Evolutionary conservation across 2,888 invertebrate genomes (phyloP), one percentile per base, ranked within the genome.

Genomic region (Sinopyrophorus schimmeli): DNA sequence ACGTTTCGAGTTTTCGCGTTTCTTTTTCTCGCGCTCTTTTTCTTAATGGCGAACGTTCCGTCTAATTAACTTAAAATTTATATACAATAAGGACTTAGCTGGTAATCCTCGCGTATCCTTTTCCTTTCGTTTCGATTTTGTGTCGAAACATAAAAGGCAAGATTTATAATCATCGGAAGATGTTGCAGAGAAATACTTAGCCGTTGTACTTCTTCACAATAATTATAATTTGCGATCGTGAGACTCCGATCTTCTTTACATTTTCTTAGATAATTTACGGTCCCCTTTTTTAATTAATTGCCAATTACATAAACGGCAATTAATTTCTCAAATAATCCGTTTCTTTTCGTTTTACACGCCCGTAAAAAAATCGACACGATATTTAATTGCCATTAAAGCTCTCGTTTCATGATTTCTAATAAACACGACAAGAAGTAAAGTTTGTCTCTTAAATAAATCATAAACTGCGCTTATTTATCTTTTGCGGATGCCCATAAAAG

Each of bases 381-480:
- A n/a, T n/a, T n/a, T n/a, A n/a, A n/a, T n/a, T n/a, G 30, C 30
- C 10, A 30, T 30, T 30, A 30, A 30, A 30, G 16, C 30, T 16
- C 30, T 30, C 16, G 16, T 30, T 30, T 30, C 18, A 31, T 17
- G 18, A 11, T 14, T 31, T 31, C 31, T 23, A 23, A 35, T 35
- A 12, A 35, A 20, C n/a, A 35, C 35, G 20, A 10, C 23, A 35
- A 21, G 35, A 11, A 35, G 23, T 17, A 23, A 23, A 35, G n/a
- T 35, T 23, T 31, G 9, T 20, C 32, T 35, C 44, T 35, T 47
- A 48, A 53, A 55, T 52, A 52, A 55, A 55, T 55, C 55, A 46
- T 52, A 54, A 54, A 54, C 47, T 54, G 41, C 47, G 47, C 43
- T 48, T 51, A 37, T 52, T 52, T 55, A 55, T 46, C 42, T 48